phyloP scores from a whole-genome alignment of 1,140 invertebrate genomes.

The Leptestheria dahalacensis region DNA sequence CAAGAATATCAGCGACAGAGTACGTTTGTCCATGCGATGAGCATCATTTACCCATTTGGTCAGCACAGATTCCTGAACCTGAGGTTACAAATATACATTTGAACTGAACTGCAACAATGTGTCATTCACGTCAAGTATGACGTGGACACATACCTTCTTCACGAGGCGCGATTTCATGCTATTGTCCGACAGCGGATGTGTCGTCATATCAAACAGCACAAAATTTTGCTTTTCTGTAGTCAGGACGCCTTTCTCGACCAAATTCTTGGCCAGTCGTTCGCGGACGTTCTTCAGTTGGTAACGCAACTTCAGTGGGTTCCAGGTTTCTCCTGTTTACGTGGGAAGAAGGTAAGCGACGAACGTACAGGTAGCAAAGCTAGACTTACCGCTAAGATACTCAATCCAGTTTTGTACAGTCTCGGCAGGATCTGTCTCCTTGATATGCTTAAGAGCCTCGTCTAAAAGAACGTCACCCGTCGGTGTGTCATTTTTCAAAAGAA shows the following conservation, averaged over 20 bases:
- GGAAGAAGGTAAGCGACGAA: slow-evolving; percentile 17
- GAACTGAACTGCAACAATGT: slow-evolving; percentile 9
- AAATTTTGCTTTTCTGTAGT: slow-evolving; percentile 99
- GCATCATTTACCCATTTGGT: slow-evolving; percentile 94
- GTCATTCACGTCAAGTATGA: not conserved
- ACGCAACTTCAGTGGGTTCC: slow-evolving; percentile 96
- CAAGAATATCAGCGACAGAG: slow-evolving; percentile 80
- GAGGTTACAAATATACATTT: slow-evolving; percentile 3
- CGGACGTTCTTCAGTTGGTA: slow-evolving; percentile 98
- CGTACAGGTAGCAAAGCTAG: slow-evolving; percentile 17
- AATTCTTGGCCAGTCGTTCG: slow-evolving; percentile 95
- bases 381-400: slow-evolving; percentile 85
- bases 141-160: slow-evolving; percentile 57
- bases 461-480: slow-evolving; percentile 94
- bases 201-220: slow-evolving; percentile 99
- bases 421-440: slow-evolving; percentile 91
- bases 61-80: slow-evolving; percentile 94
- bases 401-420: slow-evolving; percentile 99
- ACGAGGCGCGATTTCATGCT: slow-evolving; percentile 90
- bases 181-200: slow-evolving; percentile 93
- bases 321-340: slow-evolving; percentile 76
- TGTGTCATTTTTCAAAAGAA: slow-evolving; percentile 59
- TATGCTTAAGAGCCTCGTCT: slow-evolving; percentile 96
- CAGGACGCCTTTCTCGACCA: slow-evolving; percentile 99
- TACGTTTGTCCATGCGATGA: slow-evolving; percentile 89